Evolutionary conservation across 2,797 vertebrate genomes (phyloP), one percentile per base, ranked within the genome.

Genomic region (Hapalemur alaotrensis): DNA sequence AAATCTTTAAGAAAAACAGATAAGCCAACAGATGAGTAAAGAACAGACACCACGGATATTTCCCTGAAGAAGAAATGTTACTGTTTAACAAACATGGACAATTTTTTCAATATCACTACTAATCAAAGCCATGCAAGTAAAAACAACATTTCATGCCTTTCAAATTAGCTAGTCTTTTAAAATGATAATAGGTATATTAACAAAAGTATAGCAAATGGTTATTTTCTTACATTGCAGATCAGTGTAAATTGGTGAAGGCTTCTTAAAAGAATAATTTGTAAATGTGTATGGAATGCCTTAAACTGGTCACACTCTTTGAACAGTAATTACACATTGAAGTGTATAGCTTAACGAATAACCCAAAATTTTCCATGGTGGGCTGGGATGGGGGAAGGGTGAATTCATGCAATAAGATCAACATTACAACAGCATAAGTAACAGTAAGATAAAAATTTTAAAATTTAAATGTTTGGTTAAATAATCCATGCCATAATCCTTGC

Each of bases 401-500:
- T 80, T 75, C 3, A 59, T 81, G 63, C 18, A 25, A 52, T 17
- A 87, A 81, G 54, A 78, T 69, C 65, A 96, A 54, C 41, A 12
- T 81, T 65, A 75, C n/a, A 59, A 38, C 30, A 63, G n/a, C 32
- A 61, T 70, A 94, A 92, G n/a, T 73, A 79, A 85, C 18, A 76
- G 84, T 59, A 79, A 93, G 72, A 73, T 54, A 65, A 91, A 59
- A 63, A 54, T 23, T 32, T 61, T 95, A 35, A 28, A 80, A 93
- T 81, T 61, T 95, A 94, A 96, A 94, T 93, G 93, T 95, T 94
- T 96, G 73, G 75, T 81, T 97, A 97, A 89, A 94, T 91, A 96
- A 96, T 82, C 91, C 89, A 61, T n/a, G 57, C 78, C 63, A 80
- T 90, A 94, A 67, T 88, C 88, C 70, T 93, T 65, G 30, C 76